Evolutionary conservation across 2,888 invertebrate species (phyloP).

Genomic region (Andrena chrysosceles): DNA sequence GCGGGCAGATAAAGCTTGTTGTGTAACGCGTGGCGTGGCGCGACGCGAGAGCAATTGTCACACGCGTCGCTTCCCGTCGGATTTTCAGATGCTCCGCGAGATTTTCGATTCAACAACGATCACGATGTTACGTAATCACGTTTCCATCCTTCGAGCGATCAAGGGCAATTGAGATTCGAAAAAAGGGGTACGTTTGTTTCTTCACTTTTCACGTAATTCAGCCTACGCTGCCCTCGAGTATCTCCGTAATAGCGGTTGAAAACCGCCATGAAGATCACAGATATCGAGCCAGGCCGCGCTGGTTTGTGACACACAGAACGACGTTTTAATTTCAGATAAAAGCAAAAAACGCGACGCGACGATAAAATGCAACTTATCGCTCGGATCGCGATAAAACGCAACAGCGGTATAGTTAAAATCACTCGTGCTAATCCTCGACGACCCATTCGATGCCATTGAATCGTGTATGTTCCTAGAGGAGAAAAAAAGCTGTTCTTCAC

Average conservation of each 20-base stretch:
- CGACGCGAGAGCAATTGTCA: constrained; percentile 26
- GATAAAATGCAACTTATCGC: constrained; percentile 50
- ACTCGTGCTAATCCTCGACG: constrained; percentile 3
- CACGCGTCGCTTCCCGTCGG: background rate
- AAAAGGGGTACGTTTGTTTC: background rate
- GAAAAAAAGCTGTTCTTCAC: background rate
- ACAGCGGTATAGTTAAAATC: constrained; percentile 17
- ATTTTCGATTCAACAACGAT: background rate
- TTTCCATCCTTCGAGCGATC: background rate
- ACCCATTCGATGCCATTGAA: background rate
- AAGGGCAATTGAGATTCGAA: background rate
- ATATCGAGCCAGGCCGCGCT: constrained; percentile 28
- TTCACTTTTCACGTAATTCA: constrained; percentile 22
- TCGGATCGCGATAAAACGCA: constrained; percentile 5
- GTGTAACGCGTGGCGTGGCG: background rate
- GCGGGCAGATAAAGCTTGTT: constrained; percentile 38
- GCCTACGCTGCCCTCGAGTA: constrained; percentile 19
- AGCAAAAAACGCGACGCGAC: constrained; percentile 39
- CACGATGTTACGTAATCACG: background rate
- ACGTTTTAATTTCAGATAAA: constrained; percentile 71
- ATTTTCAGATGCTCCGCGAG: background rate
- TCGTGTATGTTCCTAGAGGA: background rate
- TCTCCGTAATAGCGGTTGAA: constrained; percentile 51
- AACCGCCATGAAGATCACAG: constrained; percentile 47
- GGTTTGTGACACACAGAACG: constrained; percentile 47